Evolutionary conservation across 2,888 invertebrate species (phyloP).

Genomic region (Xestia ashworthii): DNA sequence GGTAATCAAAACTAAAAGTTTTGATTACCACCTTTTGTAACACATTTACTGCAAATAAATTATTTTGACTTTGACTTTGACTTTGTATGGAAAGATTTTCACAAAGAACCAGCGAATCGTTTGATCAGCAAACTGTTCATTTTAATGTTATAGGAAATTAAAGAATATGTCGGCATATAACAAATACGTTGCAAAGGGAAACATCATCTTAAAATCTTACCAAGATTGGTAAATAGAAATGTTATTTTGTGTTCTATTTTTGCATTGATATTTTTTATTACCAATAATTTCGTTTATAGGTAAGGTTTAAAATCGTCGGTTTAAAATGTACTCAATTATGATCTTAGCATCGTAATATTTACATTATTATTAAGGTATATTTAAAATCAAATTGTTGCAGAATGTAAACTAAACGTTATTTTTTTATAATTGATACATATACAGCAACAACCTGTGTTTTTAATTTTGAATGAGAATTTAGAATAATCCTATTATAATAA

Average conservation of each 20-base stretch:
- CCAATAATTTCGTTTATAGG: conserved; percentile 17
- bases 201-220: not conserved
- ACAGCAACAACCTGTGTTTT: conserved; percentile 27
- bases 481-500: conserved; percentile 33
- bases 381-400: conserved; percentile 40
- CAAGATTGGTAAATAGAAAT: not conserved
- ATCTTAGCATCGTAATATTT: conserved; percentile 55
- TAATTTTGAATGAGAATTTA: conserved; percentile 36
- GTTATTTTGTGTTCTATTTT: not conserved
- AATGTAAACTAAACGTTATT: conserved; percentile 5
- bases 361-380: conserved; percentile 52
- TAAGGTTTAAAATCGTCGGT: conserved; percentile 39
- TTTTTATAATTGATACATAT: conserved; percentile 19
- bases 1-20: no score
- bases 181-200: not conserved
- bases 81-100: not conserved
- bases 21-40: no score
- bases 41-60: no score
- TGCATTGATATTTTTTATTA: conserved; percentile 5
- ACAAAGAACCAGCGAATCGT: not conserved
- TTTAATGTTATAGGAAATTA: not conserved
- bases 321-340: conserved; percentile 58
- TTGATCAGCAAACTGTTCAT: not conserved
- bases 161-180: not conserved
- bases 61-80: no score